Percentiles rank a stretch among this genome's conserved stretches.
phyloP scores from a whole-genome alignment of 2,888 invertebrate species.

The Drosophila setosimentum region DNA sequence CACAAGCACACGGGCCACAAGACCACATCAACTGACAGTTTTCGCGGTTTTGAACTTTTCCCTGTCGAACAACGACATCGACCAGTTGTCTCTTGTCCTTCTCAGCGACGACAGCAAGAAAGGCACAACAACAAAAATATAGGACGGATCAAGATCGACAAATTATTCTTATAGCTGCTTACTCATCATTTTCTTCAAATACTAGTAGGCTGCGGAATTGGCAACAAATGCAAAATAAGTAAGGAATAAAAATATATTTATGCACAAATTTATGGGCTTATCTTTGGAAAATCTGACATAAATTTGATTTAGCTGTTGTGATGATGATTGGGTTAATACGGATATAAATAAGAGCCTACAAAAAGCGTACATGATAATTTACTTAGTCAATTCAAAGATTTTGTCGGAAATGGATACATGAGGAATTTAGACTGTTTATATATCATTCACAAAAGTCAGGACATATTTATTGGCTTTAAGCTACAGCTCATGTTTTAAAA shows the following conservation, averaged over 20 bases:
- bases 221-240: background rate
- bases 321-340: slow-evolving; percentile 45
- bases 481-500: slow-evolving; percentile 1
- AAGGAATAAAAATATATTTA: slow-evolving; percentile 29
- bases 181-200: slow-evolving; percentile 26
- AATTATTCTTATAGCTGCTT: slow-evolving; percentile 44
- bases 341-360: slow-evolving; percentile 26
- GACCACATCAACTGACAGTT: slow-evolving; percentile 73
- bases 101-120: slow-evolving; percentile 31
- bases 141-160: slow-evolving; percentile 30
- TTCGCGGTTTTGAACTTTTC: slow-evolving; percentile 77
- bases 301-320: slow-evolving; percentile 56
- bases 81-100: slow-evolving; percentile 60
- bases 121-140: slow-evolving; percentile 14
- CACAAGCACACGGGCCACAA: slow-evolving; percentile 49
- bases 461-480: slow-evolving; percentile 7
- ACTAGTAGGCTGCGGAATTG: slow-evolving; percentile 32
- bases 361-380: slow-evolving; percentile 43
- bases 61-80: slow-evolving; percentile 66
- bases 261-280: slow-evolving; percentile 51
- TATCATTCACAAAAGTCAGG: background rate
- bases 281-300: slow-evolving; percentile 48
- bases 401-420: background rate
- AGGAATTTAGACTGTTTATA: background rate
- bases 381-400: slow-evolving; percentile 15